Percentiles rank a stretch among this genome's conserved stretches.
Evolutionary conservation across 2,888 invertebrate species (phyloP).

Genomic region (Sminthurides aquaticus): DNA sequence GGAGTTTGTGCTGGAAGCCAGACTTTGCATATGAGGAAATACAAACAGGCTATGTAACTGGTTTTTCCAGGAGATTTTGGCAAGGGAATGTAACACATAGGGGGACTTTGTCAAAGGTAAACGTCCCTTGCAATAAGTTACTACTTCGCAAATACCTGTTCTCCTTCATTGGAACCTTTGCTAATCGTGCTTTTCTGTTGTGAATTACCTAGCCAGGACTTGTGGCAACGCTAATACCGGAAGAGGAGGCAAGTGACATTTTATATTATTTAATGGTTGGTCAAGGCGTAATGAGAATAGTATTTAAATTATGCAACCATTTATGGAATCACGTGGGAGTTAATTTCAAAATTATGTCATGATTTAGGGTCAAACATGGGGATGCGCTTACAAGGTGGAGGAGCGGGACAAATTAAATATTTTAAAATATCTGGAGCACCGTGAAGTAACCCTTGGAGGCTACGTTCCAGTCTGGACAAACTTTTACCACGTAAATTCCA

Average conservation of each 20-base stretch:
- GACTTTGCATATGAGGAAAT: slow-evolving; percentile 38
- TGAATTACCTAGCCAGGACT: too few species aligned
- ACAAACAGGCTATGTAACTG: slow-evolving; percentile 34
- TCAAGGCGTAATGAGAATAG: too few species aligned
- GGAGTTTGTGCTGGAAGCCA: slow-evolving; percentile 34
- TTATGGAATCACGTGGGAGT: too few species aligned
- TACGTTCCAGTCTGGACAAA: neutral
- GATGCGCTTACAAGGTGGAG: neutral
- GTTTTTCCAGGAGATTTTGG: slow-evolving; percentile 35
- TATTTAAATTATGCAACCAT: too few species aligned
- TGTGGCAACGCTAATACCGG: too few species aligned
- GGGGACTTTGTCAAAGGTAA: slow-evolving; percentile 54
- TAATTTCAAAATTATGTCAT: too few species aligned
- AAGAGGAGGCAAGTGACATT: too few species aligned
- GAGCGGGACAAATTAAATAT: neutral
- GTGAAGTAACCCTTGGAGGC: neutral
- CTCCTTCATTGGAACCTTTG: too few species aligned
- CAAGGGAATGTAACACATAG: slow-evolving; percentile 52
- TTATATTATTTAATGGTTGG: too few species aligned
- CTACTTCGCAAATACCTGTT: too few species aligned
- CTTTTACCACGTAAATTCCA: neutral
- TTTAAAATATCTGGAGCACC: neutral
- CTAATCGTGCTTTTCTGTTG: too few species aligned
- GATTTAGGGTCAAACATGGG: neutral
- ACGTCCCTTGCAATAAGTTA: too few species aligned